Conservation (phyloP, 1,140 invertebrate genomes). For the Ceratoteleas bidentatus region DNA sequence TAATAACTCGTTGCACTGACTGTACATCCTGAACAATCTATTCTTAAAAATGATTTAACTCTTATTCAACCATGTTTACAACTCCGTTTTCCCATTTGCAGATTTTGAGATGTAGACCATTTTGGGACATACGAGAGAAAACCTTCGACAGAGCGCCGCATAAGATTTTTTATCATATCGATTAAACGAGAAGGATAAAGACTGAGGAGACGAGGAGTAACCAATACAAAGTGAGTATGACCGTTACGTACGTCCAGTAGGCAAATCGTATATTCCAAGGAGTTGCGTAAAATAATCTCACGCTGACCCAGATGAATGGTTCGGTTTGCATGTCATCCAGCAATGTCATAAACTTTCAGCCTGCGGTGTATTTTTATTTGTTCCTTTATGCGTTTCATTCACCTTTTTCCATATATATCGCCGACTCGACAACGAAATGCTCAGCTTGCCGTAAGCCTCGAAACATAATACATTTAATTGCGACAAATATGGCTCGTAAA, state of each 20-base stretch:
- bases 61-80: too few relatives aligned
- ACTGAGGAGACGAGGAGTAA: slow-evolving; percentile 9
- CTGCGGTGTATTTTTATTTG: slow-evolving; percentile 69
- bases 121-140: slow-evolving; percentile 45
- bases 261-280: slow-evolving; percentile 67
- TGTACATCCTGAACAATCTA: too few relatives aligned
- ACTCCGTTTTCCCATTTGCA: slow-evolving; percentile 50
- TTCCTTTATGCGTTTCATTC: slow-evolving; percentile 36
- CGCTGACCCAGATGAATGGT: slow-evolving; percentile 70
- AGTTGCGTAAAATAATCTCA: slow-evolving; percentile 71
- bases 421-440: slow-evolving; percentile 73
- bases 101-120: slow-evolving; percentile 60
- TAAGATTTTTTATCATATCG: slow-evolving; percentile 46
- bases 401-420: slow-evolving; percentile 25
- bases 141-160: slow-evolving; percentile 21
- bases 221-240: slow-evolving; percentile 64
- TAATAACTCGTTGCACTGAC: too few relatives aligned
- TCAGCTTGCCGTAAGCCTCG: slow-evolving; percentile 72
- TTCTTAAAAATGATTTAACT: too few relatives aligned
- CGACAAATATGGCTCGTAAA: slow-evolving; percentile 79
- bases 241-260: slow-evolving; percentile 65
- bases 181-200: slow-evolving; percentile 49
- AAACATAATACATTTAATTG: slow-evolving; percentile 79
- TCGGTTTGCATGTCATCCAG: slow-evolving; percentile 20
- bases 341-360: slow-evolving; percentile 60